Percentiles rank a stretch among this genome's conserved stretches.
Evolutionary conservation across 2,888 invertebrate genomes (phyloP).

Genomic region (Drosophila paramelanica): DNA sequence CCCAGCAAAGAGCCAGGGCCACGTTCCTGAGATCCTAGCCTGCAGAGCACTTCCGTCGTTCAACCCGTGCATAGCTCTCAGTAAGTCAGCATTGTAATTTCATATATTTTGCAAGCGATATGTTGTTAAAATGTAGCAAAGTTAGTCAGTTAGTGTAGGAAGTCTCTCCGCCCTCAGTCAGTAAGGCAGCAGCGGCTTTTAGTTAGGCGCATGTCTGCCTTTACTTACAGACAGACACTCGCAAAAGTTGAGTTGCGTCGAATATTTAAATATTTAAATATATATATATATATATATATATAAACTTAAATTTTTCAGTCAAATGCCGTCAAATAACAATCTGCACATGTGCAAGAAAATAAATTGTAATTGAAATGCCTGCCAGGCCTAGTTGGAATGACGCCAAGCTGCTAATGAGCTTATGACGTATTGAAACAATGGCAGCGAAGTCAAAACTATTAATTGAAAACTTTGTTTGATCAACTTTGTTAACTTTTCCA

Average conservation of each 20-base stretch:
- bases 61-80: conserved; percentile 25
- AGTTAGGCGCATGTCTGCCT: conserved; percentile 71
- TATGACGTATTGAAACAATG: conserved; percentile 13
- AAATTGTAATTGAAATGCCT: conserved; percentile 40
- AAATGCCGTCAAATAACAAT: conserved; percentile 38
- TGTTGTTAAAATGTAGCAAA: conserved; percentile 48
- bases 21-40: background rate
- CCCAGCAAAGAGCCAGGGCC: conserved; percentile 12
- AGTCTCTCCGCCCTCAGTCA: background rate
- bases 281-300: conserved; percentile 19
- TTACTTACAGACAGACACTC: conserved; percentile 35
- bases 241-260: too few relatives aligned
- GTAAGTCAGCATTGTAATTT: conserved; percentile 57
- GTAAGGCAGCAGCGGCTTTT: conserved; percentile 45
- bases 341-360: conserved; percentile 31
- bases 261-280: conserved; percentile 37
- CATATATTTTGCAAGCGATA: conserved; percentile 57
- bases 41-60: background rate
- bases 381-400: conserved; percentile 34
- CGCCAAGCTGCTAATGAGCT: conserved; percentile 32
- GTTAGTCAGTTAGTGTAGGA: conserved; percentile 15
- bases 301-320: conserved; percentile 17
- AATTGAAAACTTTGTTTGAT: conserved; percentile 17
- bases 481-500: conserved; percentile 28
- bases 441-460: conserved; percentile 14